Percentiles rank a stretch among this genome's conserved stretches.
Evolutionary conservation across 2,888 invertebrate species (phyloP).

Genomic region (Urechis unicinctus): DNA sequence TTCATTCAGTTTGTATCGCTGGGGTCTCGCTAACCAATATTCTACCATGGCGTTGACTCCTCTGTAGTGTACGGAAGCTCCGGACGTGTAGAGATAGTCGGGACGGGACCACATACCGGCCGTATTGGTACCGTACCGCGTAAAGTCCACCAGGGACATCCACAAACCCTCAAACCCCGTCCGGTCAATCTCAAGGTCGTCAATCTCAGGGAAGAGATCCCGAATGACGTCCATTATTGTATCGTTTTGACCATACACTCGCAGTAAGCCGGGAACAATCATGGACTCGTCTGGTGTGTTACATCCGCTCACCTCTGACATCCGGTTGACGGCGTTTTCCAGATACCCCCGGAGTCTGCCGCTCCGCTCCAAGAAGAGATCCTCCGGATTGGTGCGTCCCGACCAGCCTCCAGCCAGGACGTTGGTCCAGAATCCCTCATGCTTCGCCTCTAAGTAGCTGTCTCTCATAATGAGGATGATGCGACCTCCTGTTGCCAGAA

Average conservation of each 20-base stretch:
- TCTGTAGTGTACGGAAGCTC: background rate
- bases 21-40: background rate
- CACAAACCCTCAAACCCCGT: background rate
- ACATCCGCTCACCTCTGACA: background rate
- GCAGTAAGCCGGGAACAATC: background rate
- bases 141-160: background rate
- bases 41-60: background rate
- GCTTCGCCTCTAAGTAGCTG: background rate
- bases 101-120: background rate
- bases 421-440: background rate
- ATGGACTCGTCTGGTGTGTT: background rate
- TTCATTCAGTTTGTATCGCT: background rate
- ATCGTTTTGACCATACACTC: background rate
- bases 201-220: background rate
- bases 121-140: background rate
- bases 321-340: background rate
- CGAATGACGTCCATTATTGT: background rate
- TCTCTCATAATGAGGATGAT: background rate
- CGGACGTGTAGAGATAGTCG: background rate
- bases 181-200: background rate
- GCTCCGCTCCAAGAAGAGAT: background rate
- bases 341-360: background rate
- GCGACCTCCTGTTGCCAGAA: background rate
- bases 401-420: background rate
- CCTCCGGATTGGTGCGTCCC: background rate